Evolutionary conservation across 1,140 invertebrate genomes (phyloP).

Genomic region (Leptinotarsa undecemlineata): DNA sequence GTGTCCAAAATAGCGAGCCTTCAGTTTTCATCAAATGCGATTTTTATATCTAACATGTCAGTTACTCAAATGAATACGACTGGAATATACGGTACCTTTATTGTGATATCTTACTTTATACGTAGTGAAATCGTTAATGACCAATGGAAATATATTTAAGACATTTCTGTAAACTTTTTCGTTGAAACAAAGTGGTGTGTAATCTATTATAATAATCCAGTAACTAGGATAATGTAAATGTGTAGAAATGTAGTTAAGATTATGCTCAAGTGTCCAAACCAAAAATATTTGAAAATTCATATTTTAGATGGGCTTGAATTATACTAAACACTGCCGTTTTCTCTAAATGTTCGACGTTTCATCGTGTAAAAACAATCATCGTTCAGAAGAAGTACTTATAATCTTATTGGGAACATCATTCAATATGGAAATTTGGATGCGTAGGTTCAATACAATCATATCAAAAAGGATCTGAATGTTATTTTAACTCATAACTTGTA

Average conservation of each 20-base stretch:
- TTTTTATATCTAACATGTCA: too few relatives aligned
- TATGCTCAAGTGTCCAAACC: conserved; percentile 48
- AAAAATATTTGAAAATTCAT: conserved; percentile 38
- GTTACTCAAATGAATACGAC: not conserved
- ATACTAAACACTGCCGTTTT: conserved; percentile 51
- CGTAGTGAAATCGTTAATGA: conserved; percentile 21
- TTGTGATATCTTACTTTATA: conserved; percentile 2
- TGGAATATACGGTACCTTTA: conserved; percentile 3
- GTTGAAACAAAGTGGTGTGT: conserved; percentile 20
- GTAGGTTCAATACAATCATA: too few relatives aligned
- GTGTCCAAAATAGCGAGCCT: too few relatives aligned
- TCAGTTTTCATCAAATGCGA: too few relatives aligned
- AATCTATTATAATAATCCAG: conserved; percentile 7
- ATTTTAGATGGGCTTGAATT: conserved; percentile 48
- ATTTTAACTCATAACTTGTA: too few relatives aligned
- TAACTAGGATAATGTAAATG: conserved; percentile 25
- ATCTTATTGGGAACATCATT: too few relatives aligned
- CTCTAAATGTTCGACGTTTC: conserved; percentile 42
- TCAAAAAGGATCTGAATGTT: too few relatives aligned
- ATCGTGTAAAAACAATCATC: conserved; percentile 14
- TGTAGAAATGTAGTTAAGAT: conserved; percentile 40
- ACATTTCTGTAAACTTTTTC: not conserved
- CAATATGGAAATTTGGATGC: too few relatives aligned
- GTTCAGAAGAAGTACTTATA: not conserved
- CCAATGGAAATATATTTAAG: conserved; percentile 11